Base-by-base conservation (phyloP, 2,888 invertebrate species). In the Melangyna quadrimaculata region DNA sequence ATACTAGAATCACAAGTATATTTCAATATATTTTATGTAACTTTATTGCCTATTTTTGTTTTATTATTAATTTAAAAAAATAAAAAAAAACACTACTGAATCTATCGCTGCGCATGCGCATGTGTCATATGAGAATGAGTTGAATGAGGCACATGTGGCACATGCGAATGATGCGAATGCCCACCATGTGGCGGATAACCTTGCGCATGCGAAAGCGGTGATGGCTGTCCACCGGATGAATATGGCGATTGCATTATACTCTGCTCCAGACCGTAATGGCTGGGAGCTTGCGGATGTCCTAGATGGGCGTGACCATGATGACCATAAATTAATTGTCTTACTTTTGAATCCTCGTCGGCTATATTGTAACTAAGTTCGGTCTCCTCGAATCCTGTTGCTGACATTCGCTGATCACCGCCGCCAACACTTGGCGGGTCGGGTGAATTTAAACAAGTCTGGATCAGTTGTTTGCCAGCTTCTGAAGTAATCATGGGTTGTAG, bases 401-500 rank as follows among this genome's bases (percentile, higher is more conserved):
- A 98, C 98, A 98, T 99, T 89, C 99, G 94, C 93, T 98, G 98
- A 93, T 98, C 98, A 87, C 95, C 95, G 88, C 95, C 95, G 7
- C 94, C 94, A 27, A 91, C 94, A 88, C 93, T 95, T 82, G 95
- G 96, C 87, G 97, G 98, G 93, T 98, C 98, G 57, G 98, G 99
- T 63, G 98, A 98, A 93, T 99, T 99, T 87, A 99, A 95, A 93
- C 99, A 99, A 89, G 98, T 99, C 94, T 99, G 99, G 90, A 99
- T 99, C 89, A 99, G 94, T 88, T 98, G 97, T 93, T 99, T 99
- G 88, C 99, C 99, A 81, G 97, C 96, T 92, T 97, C 97, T 89
- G 98, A 98, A 61, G 98, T 99, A 92, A 99, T 99, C 99, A 99
- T 99, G 88, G 99, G 99, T 93, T 99, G 98, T 72, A 99, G 94